Evolutionary conservation across 2,888 invertebrate genomes (phyloP), one percentile per base, ranked within the genome.

Genomic region (Ormyrus thymus): DNA sequence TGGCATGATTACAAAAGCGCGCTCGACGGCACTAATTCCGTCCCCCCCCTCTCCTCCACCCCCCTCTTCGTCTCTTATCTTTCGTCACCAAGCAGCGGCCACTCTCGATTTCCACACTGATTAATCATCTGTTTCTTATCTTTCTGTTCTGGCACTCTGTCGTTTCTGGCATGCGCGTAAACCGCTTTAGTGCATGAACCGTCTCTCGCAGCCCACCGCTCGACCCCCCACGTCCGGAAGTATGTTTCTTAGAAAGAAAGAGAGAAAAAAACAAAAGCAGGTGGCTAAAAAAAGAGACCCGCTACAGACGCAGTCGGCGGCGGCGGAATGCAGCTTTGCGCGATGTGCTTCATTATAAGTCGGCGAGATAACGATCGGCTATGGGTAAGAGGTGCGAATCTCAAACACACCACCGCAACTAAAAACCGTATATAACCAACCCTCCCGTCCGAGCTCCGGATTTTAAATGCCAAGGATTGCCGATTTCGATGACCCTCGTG

Each of bases 181-280:
- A 85, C 84, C 83, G 86, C 87, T 87, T 87, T 83, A 84, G 84
- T 87, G 88, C 87, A 88, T 88, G 87, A 84, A 84, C 85, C 84
- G 84, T 85, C 29, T 29, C 29, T 29, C 29, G 29, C 29, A 29
- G 29, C 29, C 29, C 83, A 83, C 62, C 15, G 45, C 48, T 13
- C 43, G 29, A 6, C 8, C 29, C 64, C 29, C n/a, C 55, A 55
- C 45, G n/a, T 1, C 7, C 15, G 29, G 6, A 59, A 59, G 7
- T 7, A 10, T 5, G 50, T 45, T 46, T 55, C 64, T 68, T 64
- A 61, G 3, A 29, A 55, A 61, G 8, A 46, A 50, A 55, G 45
- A 48, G 64, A 66, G n/a, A 13, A 53, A 62, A 50, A 56, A 9
- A 7, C 7, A 13, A 45, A 11, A 45, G n/a, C 29, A 51, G 48